Evolutionary conservation across 2,113 vertebrate species (phyloP).

Genomic region (Phalacrocorax carbo): DNA sequence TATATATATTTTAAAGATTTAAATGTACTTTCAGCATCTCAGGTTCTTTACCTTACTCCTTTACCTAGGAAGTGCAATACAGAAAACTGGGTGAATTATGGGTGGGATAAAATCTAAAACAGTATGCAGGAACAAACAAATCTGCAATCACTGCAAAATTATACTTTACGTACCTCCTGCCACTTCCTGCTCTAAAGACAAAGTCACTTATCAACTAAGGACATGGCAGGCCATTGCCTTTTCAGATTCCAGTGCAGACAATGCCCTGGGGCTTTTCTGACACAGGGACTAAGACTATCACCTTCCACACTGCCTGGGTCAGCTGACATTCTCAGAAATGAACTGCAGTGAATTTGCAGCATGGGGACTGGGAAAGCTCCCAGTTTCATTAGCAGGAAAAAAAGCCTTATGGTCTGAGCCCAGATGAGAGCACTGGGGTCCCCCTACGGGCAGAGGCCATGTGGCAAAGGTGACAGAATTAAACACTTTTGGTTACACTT

Average conservation of each 20-base stretch:
- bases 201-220: not conserved
- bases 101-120: not conserved
- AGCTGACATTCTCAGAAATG: not conserved
- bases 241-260: not conserved
- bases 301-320: not conserved
- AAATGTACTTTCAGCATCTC: not conserved
- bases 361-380: not conserved
- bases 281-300: not conserved
- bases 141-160: not conserved
- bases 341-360: not conserved
- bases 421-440: not conserved
- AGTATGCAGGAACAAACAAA: not conserved
- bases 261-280: not conserved
- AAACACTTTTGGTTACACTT: not conserved
- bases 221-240: not conserved
- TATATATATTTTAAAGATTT: not conserved
- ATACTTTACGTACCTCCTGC: not conserved
- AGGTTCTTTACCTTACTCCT: not conserved
- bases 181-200: not conserved
- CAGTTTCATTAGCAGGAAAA: not conserved
- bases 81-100: not conserved
- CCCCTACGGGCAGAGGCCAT: not conserved
- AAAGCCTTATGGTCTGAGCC: not conserved
- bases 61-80: not conserved
- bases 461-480: not conserved